phyloP scores from a whole-genome alignment of 2,797 vertebrate species.

The Euphonia xanthogaster region DNA sequence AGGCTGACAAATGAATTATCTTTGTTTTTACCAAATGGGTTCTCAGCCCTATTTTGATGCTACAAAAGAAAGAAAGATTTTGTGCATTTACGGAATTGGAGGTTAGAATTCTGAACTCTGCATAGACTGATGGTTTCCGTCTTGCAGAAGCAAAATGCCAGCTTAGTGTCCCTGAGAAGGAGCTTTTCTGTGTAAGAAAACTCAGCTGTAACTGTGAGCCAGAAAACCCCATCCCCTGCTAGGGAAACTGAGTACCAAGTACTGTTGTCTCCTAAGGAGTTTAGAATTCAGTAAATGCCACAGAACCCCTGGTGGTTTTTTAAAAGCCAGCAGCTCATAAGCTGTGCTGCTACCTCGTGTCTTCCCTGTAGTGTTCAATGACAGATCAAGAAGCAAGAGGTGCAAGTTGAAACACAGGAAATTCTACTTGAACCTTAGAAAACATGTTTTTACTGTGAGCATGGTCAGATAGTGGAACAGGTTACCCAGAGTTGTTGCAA shows the following conservation, averaged over 20 bases:
- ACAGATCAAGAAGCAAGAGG: background rate
- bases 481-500: background rate
- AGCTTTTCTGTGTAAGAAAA: background rate
- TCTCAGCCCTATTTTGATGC: background rate
- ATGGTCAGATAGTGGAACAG: background rate
- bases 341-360: fast-evolving
- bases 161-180: background rate
- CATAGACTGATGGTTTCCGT: background rate
- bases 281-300: background rate
- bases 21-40: background rate
- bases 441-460: background rate
- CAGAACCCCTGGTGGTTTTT: background rate
- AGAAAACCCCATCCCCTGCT: background rate
- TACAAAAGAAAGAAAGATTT: background rate
- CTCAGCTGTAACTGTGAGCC: background rate
- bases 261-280: background rate
- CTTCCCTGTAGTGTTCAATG: background rate
- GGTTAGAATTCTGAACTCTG: background rate
- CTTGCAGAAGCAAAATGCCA: background rate
- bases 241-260: background rate
- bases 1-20: background rate
- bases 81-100: background rate
- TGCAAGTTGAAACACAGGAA: background rate
- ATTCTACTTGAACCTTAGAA: background rate
- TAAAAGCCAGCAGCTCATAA: background rate